phyloP scores from a whole-genome alignment of 2,113 vertebrate genomes.

The Larimichthys polyactis region DNA sequence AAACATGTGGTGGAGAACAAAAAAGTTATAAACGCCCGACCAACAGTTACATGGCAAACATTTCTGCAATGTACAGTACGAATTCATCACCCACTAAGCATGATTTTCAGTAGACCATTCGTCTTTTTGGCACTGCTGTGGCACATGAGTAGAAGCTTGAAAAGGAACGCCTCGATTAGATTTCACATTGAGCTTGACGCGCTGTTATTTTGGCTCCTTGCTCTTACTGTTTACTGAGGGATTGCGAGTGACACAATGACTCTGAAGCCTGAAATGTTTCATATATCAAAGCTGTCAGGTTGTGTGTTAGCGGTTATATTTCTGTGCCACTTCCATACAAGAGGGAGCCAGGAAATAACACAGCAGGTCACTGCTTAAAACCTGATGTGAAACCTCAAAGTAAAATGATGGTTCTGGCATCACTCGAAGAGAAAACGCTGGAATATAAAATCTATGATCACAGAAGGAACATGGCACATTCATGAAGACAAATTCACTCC shows the following conservation, averaged over 20 bases:
- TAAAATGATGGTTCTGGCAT: background rate
- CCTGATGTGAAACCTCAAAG: background rate
- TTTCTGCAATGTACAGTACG: background rate
- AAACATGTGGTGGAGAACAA: background rate
- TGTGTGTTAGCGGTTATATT: background rate
- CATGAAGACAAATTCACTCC: background rate
- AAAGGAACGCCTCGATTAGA: background rate
- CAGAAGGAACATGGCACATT: slow-evolving; percentile 5
- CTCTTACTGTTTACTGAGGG: background rate
- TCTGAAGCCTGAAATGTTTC: background rate
- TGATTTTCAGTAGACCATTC: background rate
- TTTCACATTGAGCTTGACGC: slow-evolving; percentile 24
- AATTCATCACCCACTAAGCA: slow-evolving; percentile 17
- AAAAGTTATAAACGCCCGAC: background rate
- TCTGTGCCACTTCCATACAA: slow-evolving; percentile 25
- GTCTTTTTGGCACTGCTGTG: slow-evolving; percentile 59
- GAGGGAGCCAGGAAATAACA: background rate
- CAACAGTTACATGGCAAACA: slow-evolving; percentile 1
- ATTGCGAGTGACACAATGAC: background rate
- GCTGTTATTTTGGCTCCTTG: background rate
- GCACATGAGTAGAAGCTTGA: slow-evolving; percentile 19
- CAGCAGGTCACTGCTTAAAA: background rate
- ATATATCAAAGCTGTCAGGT: slow-evolving; percentile 3
- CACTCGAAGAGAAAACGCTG: slow-evolving; percentile 4
- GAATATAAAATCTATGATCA: background rate